These are phyloP conservation scores for Danio jaintianensis DNA, from an alignment of 2,797 vertebrate genomes.

Conservation along the genomic window DNA sequence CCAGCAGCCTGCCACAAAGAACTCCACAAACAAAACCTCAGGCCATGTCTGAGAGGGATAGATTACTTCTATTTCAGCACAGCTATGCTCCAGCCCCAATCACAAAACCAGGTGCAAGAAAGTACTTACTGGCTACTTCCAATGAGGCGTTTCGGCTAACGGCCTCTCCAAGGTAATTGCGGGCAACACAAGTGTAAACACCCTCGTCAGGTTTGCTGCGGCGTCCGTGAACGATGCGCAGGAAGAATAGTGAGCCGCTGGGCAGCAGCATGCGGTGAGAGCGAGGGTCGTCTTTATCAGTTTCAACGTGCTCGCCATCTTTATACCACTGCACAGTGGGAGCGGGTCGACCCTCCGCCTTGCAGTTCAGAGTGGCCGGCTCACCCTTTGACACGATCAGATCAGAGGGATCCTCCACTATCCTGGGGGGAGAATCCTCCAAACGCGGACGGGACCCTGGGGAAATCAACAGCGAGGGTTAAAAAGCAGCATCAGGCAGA, in stretches of 20 bases:
- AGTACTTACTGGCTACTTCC: conserved; percentile 89
- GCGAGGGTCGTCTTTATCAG: conserved; percentile 90
- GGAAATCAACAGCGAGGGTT: conserved; percentile 41
- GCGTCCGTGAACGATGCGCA: conserved; percentile 91
- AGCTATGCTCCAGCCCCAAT: conserved; percentile 24
- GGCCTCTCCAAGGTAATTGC: conserved; percentile 91
- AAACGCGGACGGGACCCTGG: conserved; percentile 83
- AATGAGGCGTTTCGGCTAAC: conserved; percentile 91
- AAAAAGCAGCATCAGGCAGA: background rate
- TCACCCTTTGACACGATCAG: conserved; percentile 91
- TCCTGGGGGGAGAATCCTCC: conserved; percentile 87
- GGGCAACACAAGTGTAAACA: conserved; percentile 91
- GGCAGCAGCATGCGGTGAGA: conserved; percentile 95
- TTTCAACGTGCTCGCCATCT: conserved; percentile 92
- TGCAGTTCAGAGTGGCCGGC: conserved; percentile 93
- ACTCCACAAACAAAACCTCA: conserved; percentile 28
- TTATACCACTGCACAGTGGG: conserved; percentile 94
- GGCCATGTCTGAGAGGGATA: conserved; percentile 36
- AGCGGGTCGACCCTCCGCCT: conserved; percentile 87
- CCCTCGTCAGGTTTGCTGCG: conserved; percentile 92
- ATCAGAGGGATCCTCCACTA: conserved; percentile 91
- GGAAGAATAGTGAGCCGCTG: conserved; percentile 94
- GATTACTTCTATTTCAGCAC: conserved; percentile 27
- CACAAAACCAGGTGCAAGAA: conserved; percentile 25
- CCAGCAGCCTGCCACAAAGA: conserved; percentile 33